A percentile compares a stretch with the other conserved stretches of the same genome.
Conservation (phyloP, 2,888 invertebrate genomes). For the Epicampocera succincta region DNA sequence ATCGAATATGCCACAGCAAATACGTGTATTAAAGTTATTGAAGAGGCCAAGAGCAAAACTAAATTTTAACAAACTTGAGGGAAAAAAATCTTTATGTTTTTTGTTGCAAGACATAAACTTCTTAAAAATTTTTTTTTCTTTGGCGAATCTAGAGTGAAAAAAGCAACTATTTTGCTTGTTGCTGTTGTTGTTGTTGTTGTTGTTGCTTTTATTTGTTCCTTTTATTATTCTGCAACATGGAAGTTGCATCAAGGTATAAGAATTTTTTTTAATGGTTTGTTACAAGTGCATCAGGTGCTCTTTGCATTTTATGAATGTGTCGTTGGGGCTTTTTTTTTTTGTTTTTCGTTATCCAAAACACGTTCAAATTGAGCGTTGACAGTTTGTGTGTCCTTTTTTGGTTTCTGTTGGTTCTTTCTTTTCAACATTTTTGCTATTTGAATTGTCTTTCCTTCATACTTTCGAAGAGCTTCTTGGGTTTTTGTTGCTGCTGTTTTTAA, state of each 20-base stretch:
- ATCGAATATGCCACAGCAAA: constrained; percentile 52
- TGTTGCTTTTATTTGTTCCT: constrained; percentile 21
- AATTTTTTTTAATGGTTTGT: constrained; percentile 68
- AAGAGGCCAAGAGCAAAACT: constrained; percentile 50
- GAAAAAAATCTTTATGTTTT: not conserved
- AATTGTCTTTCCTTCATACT: not conserved
- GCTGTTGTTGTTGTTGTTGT: too few relatives aligned
- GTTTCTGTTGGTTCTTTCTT: too few relatives aligned
- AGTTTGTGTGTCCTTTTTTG: constrained; percentile 34
- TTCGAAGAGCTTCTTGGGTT: constrained; percentile 40
- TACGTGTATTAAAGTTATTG: constrained; percentile 50
- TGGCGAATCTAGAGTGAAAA: not conserved
- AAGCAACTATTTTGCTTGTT: too few relatives aligned
- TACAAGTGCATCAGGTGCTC: constrained; percentile 69
- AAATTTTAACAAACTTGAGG: constrained; percentile 13
- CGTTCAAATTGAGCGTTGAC: constrained; percentile 69
- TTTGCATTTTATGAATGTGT: constrained; percentile 59
- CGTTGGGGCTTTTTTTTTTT: constrained; percentile 14
- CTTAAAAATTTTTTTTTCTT: constrained; percentile 36
- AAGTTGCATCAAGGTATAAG: constrained; percentile 61
- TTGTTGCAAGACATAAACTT: constrained; percentile 54
- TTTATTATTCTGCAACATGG: constrained; percentile 45
- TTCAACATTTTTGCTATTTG: constrained; percentile 11
- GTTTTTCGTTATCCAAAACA: constrained; percentile 53
- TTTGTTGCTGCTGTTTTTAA: constrained; percentile 5